Evolutionary conservation across 2,797 vertebrate species (phyloP).

Genomic region (Acipenser ruthenus): DNA sequence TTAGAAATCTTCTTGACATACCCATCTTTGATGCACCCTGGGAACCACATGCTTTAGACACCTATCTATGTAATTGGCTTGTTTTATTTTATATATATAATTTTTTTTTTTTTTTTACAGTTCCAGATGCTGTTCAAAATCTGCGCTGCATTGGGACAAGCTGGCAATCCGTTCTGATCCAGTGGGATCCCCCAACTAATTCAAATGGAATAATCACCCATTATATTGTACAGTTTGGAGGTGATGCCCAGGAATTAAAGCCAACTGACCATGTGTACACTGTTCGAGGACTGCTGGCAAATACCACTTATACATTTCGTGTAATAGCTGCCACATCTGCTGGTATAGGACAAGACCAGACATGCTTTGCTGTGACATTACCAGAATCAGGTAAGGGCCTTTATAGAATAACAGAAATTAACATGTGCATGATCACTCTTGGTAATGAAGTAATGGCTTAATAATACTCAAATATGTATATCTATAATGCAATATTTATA

Average conservation of each 20-base stretch:
- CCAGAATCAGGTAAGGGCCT: slow-evolving; percentile 75
- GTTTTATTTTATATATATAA: slow-evolving; percentile 16
- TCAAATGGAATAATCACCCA: slow-evolving; percentile 78
- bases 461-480: too few relatives aligned
- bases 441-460: too few relatives aligned
- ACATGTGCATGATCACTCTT: background rate
- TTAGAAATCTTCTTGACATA: too few relatives aligned
- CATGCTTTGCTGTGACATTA: slow-evolving; percentile 69
- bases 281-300: slow-evolving; percentile 65
- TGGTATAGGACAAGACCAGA: slow-evolving; percentile 66
- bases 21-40: too few relatives aligned
- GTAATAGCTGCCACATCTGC: slow-evolving; percentile 81
- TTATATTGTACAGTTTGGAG: slow-evolving; percentile 61
- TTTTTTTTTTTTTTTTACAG: slow-evolving; percentile 46
- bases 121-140: slow-evolving; percentile 76
- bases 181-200: slow-evolving; percentile 76
- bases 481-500: too few relatives aligned
- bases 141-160: slow-evolving; percentile 66
- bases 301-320: slow-evolving; percentile 63
- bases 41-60: too few relatives aligned
- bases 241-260: slow-evolving; percentile 43
- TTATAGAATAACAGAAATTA: slow-evolving; percentile 1
- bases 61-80: too few relatives aligned
- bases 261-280: slow-evolving; percentile 42
- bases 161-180: slow-evolving; percentile 80